These are phyloP conservation scores for Cyphomyrus discorhynchus DNA, from an alignment of 2,113 vertebrate species.

Conservation along the genomic window DNA sequence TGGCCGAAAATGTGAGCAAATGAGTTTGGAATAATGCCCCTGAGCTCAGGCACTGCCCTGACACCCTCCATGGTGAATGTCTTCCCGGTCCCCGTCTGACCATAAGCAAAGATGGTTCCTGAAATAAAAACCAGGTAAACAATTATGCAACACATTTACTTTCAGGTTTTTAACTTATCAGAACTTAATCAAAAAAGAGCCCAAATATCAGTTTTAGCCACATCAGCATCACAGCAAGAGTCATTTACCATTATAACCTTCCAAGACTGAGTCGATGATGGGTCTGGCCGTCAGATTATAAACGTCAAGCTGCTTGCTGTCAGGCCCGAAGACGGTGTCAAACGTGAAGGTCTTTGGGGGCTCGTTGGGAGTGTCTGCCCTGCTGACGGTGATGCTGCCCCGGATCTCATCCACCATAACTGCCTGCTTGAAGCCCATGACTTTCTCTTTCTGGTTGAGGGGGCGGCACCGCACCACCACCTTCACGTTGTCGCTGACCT, in stretches of 20 bases:
- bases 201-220: neutral
- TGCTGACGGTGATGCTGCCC: conserved; percentile 89
- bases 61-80: conserved; percentile 99
- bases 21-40: conserved; percentile 98
- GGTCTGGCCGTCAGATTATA: conserved; percentile 97
- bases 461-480: conserved; percentile 94
- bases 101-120: conserved; percentile 99
- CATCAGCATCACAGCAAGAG: neutral
- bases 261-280: conserved; percentile 90
- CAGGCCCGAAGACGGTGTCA: conserved; percentile 91
- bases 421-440: conserved; percentile 74
- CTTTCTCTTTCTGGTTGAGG: conserved; percentile 85
- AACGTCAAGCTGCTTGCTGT: conserved; percentile 96
- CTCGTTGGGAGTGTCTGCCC: conserved; percentile 81
- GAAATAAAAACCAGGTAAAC: conserved; percentile 28
- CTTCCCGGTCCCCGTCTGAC: conserved; percentile 96
- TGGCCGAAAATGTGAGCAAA: conserved; percentile 98
- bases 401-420: conserved; percentile 89
- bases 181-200: neutral
- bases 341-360: conserved; percentile 97
- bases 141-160: neutral
- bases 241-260: conserved; percentile 91
- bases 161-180: neutral
- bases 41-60: conserved; percentile 87
- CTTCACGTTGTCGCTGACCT: conserved; percentile 89